Conservation (phyloP, 2,888 invertebrate genomes). For the Scelioninae gen. 1 region DNA sequence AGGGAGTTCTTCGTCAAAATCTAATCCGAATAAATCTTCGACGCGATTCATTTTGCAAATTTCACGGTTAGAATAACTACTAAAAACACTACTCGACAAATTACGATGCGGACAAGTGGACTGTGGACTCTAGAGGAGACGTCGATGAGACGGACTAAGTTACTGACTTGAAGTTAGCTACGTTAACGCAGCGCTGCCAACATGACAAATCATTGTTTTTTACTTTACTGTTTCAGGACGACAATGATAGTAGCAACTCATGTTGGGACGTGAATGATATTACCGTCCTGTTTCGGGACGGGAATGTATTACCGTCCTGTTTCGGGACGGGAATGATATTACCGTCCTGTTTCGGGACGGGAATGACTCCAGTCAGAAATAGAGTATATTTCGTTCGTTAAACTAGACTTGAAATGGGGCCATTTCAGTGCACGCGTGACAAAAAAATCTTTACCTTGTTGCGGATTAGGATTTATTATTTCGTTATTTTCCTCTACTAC, state of each 20-base stretch:
- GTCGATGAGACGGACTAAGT: too few species aligned
- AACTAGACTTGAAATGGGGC: not conserved
- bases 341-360: not conserved
- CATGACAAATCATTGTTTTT: not conserved
- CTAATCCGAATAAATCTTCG: not conserved
- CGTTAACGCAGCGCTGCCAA: not conserved
- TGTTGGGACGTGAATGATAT: not conserved
- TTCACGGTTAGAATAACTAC: not conserved
- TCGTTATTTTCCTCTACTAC: too few species aligned
- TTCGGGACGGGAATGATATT: too few species aligned
- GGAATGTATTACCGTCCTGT: not conserved
- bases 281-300: not conserved
- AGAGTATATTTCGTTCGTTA: not conserved
- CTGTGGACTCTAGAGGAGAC: too few species aligned
- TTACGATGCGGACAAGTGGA: too few species aligned
- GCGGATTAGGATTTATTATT: too few species aligned
- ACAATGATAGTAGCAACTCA: not conserved
- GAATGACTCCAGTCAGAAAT: not conserved
- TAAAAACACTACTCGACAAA: not conserved
- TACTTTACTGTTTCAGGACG: too few species aligned
- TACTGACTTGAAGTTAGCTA: not conserved
- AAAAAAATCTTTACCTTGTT: constrained; percentile 6
- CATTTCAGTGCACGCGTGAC: constrained; percentile 12
- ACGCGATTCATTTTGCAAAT: not conserved
- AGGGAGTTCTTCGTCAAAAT: constrained; percentile 12